Evolutionary conservation across 2,888 invertebrate species (phyloP).

Genomic region (Yponomeuta sedellus): DNA sequence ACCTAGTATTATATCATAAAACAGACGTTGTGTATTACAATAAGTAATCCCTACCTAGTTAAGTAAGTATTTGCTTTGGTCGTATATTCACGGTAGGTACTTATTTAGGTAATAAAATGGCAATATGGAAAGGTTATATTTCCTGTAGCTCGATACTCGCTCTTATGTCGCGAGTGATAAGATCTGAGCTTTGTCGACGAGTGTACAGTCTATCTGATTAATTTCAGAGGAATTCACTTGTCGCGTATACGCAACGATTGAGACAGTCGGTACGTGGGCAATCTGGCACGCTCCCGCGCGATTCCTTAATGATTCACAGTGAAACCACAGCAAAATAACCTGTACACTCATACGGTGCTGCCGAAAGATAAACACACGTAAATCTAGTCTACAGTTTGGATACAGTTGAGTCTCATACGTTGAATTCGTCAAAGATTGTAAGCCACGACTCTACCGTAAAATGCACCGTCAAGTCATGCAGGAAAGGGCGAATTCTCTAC

Average conservation of each 20-base stretch:
- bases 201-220: background rate
- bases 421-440: background rate
- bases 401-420: background rate
- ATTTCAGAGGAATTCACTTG: conserved; percentile 31
- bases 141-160: no score
- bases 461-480: background rate
- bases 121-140: no score
- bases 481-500: background rate
- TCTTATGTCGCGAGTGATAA: no score
- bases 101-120: no score
- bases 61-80: no score
- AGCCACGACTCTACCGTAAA: background rate
- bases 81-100: no score
- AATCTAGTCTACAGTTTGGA: background rate
- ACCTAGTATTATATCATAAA: no score
- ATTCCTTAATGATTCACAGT: conserved; percentile 41
- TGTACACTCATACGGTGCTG: background rate
- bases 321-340: background rate
- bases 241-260: conserved; percentile 12
- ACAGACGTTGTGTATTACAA: no score
- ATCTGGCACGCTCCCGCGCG: conserved; percentile 38
- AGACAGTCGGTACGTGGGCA: conserved; percentile 40
- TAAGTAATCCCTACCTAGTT: no score
- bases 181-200: no score
- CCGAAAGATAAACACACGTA: background rate